Evolutionary conservation across 2,888 invertebrate species (phyloP).

Genomic region (Orthonevra nobilis): DNA sequence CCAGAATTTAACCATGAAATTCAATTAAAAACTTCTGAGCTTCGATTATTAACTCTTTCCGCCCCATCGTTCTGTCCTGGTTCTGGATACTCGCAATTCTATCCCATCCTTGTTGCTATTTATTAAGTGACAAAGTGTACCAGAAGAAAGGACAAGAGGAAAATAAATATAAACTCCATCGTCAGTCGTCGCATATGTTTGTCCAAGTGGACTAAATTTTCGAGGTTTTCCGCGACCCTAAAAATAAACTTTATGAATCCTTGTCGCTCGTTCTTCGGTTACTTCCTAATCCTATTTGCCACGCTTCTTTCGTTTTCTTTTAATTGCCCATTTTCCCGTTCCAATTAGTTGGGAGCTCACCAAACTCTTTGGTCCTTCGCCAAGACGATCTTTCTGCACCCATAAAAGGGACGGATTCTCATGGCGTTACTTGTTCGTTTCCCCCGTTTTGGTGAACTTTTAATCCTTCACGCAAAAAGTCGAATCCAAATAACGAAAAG

Average conservation of each 20-base stretch:
- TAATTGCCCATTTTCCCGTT: conserved; percentile 42
- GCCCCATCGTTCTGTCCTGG: background rate
- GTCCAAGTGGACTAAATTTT: conserved; percentile 15
- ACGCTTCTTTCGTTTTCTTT: conserved; percentile 47
- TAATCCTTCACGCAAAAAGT: conserved; percentile 62
- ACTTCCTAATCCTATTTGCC: conserved; percentile 51
- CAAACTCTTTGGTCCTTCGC: background rate
- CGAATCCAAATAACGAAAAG: conserved; percentile 20
- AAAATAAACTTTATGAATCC: conserved; percentile 31
- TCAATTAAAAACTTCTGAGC: conserved; percentile 67
- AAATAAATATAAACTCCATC: conserved; percentile 7
- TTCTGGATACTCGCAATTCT: background rate
- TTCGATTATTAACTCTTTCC: conserved; percentile 53
- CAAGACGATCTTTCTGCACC: conserved; percentile 29
- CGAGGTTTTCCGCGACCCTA: conserved; percentile 10
- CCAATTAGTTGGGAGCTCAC: background rate
- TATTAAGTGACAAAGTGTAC: conserved; percentile 38
- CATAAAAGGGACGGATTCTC: conserved; percentile 15
- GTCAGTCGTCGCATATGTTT: background rate
- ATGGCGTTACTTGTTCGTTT: conserved; percentile 24
- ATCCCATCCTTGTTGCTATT: conserved; percentile 15
- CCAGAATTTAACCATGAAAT: conserved; percentile 61
- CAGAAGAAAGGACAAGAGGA: background rate
- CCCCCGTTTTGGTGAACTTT: conserved; percentile 38
- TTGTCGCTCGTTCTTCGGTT: conserved; percentile 12